Evolutionary conservation across 2,888 invertebrate species (phyloP).

Genomic region (Litoditis marina): DNA sequence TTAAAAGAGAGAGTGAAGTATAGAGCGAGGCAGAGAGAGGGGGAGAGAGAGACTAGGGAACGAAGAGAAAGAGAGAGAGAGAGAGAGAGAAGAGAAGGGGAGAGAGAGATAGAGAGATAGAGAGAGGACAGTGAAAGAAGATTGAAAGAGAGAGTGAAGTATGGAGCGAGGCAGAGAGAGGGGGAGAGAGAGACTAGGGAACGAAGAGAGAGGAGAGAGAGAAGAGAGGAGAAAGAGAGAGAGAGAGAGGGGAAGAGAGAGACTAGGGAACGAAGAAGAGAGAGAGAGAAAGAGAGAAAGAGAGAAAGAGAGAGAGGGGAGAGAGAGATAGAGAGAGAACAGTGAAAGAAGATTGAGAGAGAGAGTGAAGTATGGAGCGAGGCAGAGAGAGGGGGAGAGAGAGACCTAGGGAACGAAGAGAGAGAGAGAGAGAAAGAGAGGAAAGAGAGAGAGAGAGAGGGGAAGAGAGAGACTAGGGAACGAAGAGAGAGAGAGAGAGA

Average conservation of each 20-base stretch:
- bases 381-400: constrained; percentile 19
- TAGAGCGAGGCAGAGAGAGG: too few relatives aligned
- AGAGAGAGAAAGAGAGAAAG: neutral
- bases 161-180: constrained; percentile 9
- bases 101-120: too few relatives aligned
- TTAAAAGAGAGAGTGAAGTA: constrained; percentile 13
- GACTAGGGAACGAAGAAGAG: neutral
- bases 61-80: constrained; percentile 8
- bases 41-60: too few relatives aligned
- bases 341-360: neutral
- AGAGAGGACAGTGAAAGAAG: too few relatives aligned
- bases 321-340: constrained; percentile 2
- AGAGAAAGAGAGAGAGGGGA: constrained; percentile 5
- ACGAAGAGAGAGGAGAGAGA: neutral
- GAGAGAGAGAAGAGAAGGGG: constrained; percentile 6
- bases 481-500: constrained; percentile 2
- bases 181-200: constrained; percentile 1
- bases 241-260: constrained; percentile 1
- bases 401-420: constrained; percentile 3
- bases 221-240: neutral
- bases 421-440: constrained; percentile 14
- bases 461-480: constrained; percentile 1
- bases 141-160: constrained; percentile 6
- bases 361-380: constrained; percentile 11
- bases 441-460: constrained; percentile 4